Base-by-base conservation (phyloP, 2,888 invertebrate species). In the Campopleginae sp. region DNA sequence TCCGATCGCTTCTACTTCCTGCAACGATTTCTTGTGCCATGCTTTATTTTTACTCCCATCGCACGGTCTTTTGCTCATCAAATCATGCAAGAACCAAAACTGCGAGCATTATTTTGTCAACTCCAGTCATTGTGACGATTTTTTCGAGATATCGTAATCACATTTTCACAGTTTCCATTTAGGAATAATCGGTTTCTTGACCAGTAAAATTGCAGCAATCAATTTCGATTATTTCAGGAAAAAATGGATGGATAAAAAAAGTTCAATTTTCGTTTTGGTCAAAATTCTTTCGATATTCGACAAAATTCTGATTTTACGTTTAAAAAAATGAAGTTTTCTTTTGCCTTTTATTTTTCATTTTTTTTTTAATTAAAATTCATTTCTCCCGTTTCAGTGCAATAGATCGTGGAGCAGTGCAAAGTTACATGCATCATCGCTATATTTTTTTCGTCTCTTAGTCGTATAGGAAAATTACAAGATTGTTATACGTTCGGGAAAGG, bases 1-100 rank as follows among this genome's bases (percentile, higher is more conserved):
- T 63, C 72, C 42, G 54, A 75, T 58, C 23, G 48, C 46, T 74
- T 46, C 0, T 14, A 42, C 48, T 80, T 72, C 77, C 51, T 77
- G 54, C 77, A 80, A 80, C 75, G 44, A 80, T 77, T 33, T 80
- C 33, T 12, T 46, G 38, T 33, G 51, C 48, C 31, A 48, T 54
- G 44, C 1, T 58, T 61, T 75, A 58, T 76, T n/a, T 66, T 58
- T 38, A 14, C 19, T 54, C 58, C 58, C 23, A 27, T 58, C 12
- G 12, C 58, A 12, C 31, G 75, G 48, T 17, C 44, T n/a, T 27
- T 65, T 12, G n/a, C 44, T 46, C 19, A 54, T 58, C 5, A 31
- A 54, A 66, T 48, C 54, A 66, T n/a, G 48, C 23, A 46, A 46
- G 63, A 27, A 46, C 0, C 27, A 61, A 31, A 68, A 17, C 46